phyloP scores from a whole-genome alignment of 2,113 vertebrate genomes.

The Coryphaenoides rupestris region DNA sequence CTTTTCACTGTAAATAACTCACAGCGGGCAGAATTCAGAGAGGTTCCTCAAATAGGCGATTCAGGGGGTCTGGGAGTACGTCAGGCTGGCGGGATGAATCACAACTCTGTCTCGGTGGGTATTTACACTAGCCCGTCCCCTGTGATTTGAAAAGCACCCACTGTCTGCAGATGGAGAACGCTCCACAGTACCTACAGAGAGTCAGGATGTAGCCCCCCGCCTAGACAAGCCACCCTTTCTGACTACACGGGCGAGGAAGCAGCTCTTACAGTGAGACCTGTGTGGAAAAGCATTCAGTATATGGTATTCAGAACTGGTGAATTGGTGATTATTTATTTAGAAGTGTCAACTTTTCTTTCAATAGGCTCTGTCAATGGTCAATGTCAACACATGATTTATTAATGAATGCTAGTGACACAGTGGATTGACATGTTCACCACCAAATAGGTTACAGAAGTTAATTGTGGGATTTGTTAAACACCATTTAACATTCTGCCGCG shows the following conservation, averaged over 20 bases:
- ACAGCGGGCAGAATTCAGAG: constrained; percentile 29
- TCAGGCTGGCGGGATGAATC: constrained; percentile 43
- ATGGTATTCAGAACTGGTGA: no score
- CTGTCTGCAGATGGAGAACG: constrained; percentile 33
- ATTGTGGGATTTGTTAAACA: no score
- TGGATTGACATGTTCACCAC: no score
- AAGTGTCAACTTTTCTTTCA: no score
- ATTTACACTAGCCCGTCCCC: constrained; percentile 53
- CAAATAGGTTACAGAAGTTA: no score
- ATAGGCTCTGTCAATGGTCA: constrained; percentile 33
- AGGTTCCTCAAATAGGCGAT: constrained; percentile 22
- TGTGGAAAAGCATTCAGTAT: constrained; percentile 17
- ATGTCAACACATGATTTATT: background rate
- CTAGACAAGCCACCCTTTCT: constrained; percentile 16
- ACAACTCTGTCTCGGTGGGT: constrained; percentile 44
- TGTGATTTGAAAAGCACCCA: constrained; percentile 44
- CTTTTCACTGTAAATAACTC: constrained; percentile 31
- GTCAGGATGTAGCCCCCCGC: constrained; percentile 20
- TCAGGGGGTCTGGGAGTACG: constrained; percentile 27
- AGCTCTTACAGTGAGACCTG: constrained; percentile 40
- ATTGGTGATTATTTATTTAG: no score
- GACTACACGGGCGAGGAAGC: background rate
- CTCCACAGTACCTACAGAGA: constrained; percentile 42
- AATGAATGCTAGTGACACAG: no score
- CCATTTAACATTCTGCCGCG: no score